Evolutionary conservation across 2,888 invertebrate genomes (phyloP).

Genomic region (Pachymerium ferrugineum): DNA sequence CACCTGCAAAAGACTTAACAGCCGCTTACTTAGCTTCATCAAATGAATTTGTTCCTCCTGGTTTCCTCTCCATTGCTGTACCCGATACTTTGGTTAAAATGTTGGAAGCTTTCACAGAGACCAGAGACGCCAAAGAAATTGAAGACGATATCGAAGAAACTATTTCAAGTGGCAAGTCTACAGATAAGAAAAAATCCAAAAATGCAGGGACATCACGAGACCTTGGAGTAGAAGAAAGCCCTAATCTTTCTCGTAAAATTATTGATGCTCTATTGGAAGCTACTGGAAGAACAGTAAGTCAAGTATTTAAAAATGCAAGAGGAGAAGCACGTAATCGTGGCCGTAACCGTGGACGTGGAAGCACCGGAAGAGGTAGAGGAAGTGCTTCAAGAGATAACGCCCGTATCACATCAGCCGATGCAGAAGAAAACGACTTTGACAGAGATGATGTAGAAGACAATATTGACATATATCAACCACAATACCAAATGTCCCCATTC

Average conservation of each 20-base stretch:
- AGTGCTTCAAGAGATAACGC: constrained; percentile 7
- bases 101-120: constrained; percentile 28
- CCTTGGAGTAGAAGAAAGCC: not conserved
- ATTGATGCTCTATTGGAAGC: constrained; percentile 29
- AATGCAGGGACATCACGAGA: not conserved
- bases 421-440: constrained; percentile 29
- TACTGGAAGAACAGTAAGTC: not conserved
- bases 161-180: not conserved
- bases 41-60: constrained; percentile 30
- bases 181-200: constrained; percentile 2
- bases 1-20: constrained; percentile 30
- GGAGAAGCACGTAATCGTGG: not conserved
- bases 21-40: constrained; percentile 23
- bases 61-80: constrained; percentile 31
- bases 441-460: not conserved
- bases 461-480: constrained; percentile 30
- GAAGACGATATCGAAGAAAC: not conserved
- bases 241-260: constrained; percentile 7
- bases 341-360: not conserved
- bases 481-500: constrained; percentile 31
- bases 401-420: constrained; percentile 1
- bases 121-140: not conserved
- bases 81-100: constrained; percentile 27
- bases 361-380: not conserved
- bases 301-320: constrained; percentile 20